A percentile compares a stretch with the other conserved stretches of the same genome.
These are phyloP conservation scores for Tachysurus vachellii DNA, from an alignment of 2,113 vertebrate genomes.

Conservation along the genomic window DNA sequence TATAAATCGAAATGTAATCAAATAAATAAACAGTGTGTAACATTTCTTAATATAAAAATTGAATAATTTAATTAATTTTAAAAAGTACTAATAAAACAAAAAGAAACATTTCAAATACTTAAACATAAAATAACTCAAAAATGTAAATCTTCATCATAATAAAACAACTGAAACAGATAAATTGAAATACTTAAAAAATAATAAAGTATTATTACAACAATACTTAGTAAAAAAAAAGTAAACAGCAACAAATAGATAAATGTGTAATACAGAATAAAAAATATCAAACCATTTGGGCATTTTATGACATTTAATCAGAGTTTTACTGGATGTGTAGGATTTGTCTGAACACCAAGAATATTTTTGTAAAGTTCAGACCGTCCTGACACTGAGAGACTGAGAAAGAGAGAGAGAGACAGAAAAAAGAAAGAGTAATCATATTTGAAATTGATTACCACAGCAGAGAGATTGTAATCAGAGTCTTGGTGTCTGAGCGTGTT, in stretches of 20 bases:
- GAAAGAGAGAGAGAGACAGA: background rate
- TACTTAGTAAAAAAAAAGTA: background rate
- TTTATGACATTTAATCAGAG: background rate
- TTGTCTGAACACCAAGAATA: background rate
- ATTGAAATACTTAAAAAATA: too few relatives aligned
- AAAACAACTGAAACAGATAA: too few relatives aligned
- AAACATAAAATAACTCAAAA: too few relatives aligned
- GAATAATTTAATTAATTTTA: too few relatives aligned
- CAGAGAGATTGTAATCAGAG: slow-evolving; percentile 51
- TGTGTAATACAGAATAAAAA: background rate
- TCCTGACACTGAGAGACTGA: background rate
- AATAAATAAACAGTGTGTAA: too few relatives aligned
- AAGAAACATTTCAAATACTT: too few relatives aligned
- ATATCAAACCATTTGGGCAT: background rate
- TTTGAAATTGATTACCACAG: slow-evolving; percentile 46
- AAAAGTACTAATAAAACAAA: too few relatives aligned
- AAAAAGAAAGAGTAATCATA: slow-evolving; percentile 32
- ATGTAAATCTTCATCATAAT: too few relatives aligned
- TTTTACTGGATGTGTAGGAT: background rate
- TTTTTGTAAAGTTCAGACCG: background rate
- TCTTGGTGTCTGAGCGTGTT: slow-evolving; percentile 46
- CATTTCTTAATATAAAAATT: too few relatives aligned
- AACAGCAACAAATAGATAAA: background rate
- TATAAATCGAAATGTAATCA: too few relatives aligned
- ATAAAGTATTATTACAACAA: background rate